phyloP scores from a whole-genome alignment of 1,140 invertebrate species.

The Drosophila repleta region DNA sequence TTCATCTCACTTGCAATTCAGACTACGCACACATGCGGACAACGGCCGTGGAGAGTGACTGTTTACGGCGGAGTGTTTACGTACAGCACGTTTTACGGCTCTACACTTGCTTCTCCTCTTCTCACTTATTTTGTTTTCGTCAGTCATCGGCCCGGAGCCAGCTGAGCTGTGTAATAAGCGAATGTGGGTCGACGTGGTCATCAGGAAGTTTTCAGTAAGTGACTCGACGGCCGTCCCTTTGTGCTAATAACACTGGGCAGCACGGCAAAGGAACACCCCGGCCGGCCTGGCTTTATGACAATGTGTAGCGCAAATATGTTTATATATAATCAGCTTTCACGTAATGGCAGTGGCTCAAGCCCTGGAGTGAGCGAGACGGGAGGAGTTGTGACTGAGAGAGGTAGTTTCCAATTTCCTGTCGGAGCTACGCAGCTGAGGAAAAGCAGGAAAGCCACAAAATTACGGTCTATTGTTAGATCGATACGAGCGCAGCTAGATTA shows the following conservation, averaged over 20 bases:
- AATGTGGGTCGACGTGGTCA: conserved; percentile 58
- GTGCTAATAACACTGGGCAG: conserved; percentile 39
- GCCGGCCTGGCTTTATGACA: too few species aligned
- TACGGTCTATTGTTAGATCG: conserved; percentile 30
- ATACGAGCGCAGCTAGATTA: conserved; percentile 13
- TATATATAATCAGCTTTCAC: conserved; percentile 1
- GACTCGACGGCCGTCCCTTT: conserved; percentile 22
- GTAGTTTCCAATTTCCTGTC: background rate
- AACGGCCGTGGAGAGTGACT: background rate
- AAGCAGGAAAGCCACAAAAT: background rate
- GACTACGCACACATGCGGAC: conserved; percentile 49
- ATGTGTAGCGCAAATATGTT: conserved; percentile 2
- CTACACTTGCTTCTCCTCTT: conserved; percentile 15
- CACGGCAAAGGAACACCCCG: background rate
- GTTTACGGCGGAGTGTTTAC: conserved; percentile 55
- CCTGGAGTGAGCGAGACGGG: background rate
- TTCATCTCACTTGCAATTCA: conserved; percentile 58
- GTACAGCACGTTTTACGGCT: conserved; percentile 63
- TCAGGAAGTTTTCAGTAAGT: conserved; percentile 61
- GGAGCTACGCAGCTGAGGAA: conserved; percentile 10
- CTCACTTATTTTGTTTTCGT: background rate
- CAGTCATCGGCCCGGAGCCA: conserved; percentile 12
- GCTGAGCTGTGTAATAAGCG: conserved; percentile 59
- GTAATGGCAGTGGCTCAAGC: background rate
- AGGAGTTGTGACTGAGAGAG: background rate